phyloP scores from a whole-genome alignment of 2,888 invertebrate genomes.

The Taenaris catops region DNA sequence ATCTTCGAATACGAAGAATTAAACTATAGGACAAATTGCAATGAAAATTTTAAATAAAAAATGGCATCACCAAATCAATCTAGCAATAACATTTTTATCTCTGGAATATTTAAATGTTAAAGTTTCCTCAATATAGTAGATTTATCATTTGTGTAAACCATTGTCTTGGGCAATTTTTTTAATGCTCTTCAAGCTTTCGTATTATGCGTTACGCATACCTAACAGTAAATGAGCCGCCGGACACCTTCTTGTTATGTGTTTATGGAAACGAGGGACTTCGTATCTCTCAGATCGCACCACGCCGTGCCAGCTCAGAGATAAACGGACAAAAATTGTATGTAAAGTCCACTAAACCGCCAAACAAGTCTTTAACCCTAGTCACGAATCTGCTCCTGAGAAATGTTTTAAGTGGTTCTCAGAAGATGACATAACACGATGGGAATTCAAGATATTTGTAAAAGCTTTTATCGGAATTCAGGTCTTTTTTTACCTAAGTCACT shows the following conservation, averaged over 20 bases:
- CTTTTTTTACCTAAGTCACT: slow-evolving; percentile 11
- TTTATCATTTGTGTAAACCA: slow-evolving; percentile 17
- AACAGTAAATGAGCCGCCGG: slow-evolving; percentile 38
- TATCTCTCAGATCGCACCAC: slow-evolving; percentile 32
- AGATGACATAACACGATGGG: slow-evolving; percentile 32
- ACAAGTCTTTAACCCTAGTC: slow-evolving; percentile 48
- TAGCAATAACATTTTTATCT: slow-evolving; percentile 13
- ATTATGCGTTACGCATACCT: slow-evolving; percentile 33
- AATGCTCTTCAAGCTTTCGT: slow-evolving; percentile 1
- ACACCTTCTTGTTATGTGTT: slow-evolving; percentile 37
- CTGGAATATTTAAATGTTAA: slow-evolving; percentile 17
- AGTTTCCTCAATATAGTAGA: slow-evolving; percentile 18
- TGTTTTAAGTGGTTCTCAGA: slow-evolving; percentile 42
- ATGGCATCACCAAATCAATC: no score
- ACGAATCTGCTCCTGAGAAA: slow-evolving; percentile 49
- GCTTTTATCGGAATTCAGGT: no score
- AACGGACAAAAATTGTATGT: slow-evolving; percentile 46
- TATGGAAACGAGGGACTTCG: slow-evolving; percentile 39
- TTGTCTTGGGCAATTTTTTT: slow-evolving; percentile 15
- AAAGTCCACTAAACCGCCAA: slow-evolving; percentile 35
- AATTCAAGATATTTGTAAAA: slow-evolving; percentile 19
- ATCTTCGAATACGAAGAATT: no score
- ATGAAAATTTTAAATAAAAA: no score
- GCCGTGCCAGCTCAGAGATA: slow-evolving; percentile 30
- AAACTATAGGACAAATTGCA: no score